These are phyloP conservation scores for Gasterosteus nipponicus DNA, from an alignment of 2,113 vertebrate genomes.

Conservation along the genomic window DNA sequence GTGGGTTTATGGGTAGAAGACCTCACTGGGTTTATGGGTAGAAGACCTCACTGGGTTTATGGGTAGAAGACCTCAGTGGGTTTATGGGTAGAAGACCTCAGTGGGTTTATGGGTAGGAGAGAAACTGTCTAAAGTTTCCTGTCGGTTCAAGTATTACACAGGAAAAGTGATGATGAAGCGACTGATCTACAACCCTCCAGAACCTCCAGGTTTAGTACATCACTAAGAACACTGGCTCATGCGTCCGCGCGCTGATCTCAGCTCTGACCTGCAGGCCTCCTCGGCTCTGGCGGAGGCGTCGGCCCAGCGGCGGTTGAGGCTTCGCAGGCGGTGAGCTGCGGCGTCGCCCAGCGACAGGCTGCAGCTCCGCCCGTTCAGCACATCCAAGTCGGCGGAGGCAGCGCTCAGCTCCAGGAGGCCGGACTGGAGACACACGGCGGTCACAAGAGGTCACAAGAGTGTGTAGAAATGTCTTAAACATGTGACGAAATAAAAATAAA, in stretches of 20 bases:
- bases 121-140: no score
- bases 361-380: constrained; percentile 88
- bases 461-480: background rate
- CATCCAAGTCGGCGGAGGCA: constrained; percentile 84
- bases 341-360: constrained; percentile 82
- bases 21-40: no score
- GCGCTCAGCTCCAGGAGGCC: constrained; percentile 81
- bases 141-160: no score
- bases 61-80: no score
- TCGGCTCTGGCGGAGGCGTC: constrained; percentile 77
- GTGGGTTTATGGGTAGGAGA: no score
- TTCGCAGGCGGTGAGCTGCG: constrained; percentile 80
- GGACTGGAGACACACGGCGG: constrained; percentile 72
- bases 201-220: no score
- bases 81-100: no score
- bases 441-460: constrained; percentile 14
- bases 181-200: no score
- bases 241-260: background rate
- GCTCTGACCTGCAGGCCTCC: constrained; percentile 86
- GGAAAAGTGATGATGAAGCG: no score
- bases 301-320: constrained; percentile 85
- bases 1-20: no score
- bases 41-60: no score
- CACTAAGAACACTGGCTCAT: background rate
- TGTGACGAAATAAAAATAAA: no score